Base-by-base conservation (phyloP, 2,888 invertebrate genomes). In the Lepidocyrtinus sp. region DNA sequence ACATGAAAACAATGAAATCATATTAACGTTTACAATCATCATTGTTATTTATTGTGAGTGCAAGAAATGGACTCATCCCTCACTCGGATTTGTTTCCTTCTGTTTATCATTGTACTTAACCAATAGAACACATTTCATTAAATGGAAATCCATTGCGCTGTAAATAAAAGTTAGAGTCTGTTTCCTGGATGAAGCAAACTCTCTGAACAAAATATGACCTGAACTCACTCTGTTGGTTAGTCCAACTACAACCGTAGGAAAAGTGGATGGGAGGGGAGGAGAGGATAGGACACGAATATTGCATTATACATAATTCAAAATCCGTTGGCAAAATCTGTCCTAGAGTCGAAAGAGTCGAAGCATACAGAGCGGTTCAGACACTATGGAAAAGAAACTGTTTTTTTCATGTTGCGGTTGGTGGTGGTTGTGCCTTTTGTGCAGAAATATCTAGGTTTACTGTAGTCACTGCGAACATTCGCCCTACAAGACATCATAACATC, bases 71-170 rank as follows among this genome's bases (percentile, higher is more conserved):
- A 17, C 55, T 55, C 55, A 55, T 55, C 55, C 36, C 36, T 55
- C n/a, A n/a, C n/a, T n/a, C n/a, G n/a, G n/a, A n/a, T n/a, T n/a
- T n/a, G n/a, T n/a, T 55, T 55, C 55, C 9, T 17, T 55, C n/a
- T 55, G 55, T 55, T 55, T 55, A 55, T 55, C 17, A 55, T 55
- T 55, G 55, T 55, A n/a, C n/a, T 55, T 55, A 55, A n/a, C n/a
- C 55, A n/a, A 55, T 55, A 55, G 55, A n/a, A 55, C 55, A 55
- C 55, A 55, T 55, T 55, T 55, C n/a, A 55, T 55, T 55, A 55
- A 55, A 55, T 55, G 55, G 55, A 55, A 55, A 55, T 55, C 55
- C 55, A 36, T 12, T 36, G 7, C 7, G 36, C 36, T 36, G 36
- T 36, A 36, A 36, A 36, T 12, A 36, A 5, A 36, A 9, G 36